These are phyloP conservation scores for Lacerta agilis DNA, from an alignment of 2,797 vertebrate species.

Conservation along the genomic window DNA sequence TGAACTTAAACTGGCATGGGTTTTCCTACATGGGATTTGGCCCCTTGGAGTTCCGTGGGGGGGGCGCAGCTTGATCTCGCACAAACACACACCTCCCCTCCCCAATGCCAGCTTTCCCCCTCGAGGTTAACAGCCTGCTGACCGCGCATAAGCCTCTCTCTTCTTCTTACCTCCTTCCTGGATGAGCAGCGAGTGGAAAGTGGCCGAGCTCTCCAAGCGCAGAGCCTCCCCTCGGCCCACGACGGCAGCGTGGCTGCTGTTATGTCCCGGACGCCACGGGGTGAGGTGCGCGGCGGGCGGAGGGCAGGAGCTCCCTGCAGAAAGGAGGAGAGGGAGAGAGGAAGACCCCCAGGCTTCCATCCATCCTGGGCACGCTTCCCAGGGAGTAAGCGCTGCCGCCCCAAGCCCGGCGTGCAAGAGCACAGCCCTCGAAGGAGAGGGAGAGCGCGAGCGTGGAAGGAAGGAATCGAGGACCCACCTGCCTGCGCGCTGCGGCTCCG, in stretches of 20 bases:
- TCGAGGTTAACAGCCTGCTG: not conserved
- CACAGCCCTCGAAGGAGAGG: not conserved
- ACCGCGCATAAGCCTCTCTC: not conserved
- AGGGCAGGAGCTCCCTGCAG: conserved; percentile 55
- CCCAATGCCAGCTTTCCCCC: not conserved
- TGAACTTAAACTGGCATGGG: not conserved
- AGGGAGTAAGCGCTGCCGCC: not conserved
- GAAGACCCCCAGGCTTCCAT: not conserved
- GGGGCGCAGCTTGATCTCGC: too few species aligned
- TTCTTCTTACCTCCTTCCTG: conserved; percentile 56
- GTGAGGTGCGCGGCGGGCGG: conserved; percentile 26
- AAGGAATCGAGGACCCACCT: not conserved
- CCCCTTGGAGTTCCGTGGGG: too few species aligned
- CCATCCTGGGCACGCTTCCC: not conserved
- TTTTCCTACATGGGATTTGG: too few species aligned
- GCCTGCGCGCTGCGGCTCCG: not conserved
- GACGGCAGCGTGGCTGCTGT: conserved; percentile 48
- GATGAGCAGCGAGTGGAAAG: conserved; percentile 48
- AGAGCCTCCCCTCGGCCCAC: conserved; percentile 56
- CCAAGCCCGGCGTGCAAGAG: too few species aligned
- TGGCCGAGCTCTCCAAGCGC: conserved; percentile 56
- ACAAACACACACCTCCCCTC: not conserved
- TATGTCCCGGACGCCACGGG: conserved; percentile 54
- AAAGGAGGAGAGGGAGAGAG: not conserved
- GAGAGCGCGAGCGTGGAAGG: not conserved